phyloP scores from a whole-genome alignment of 2,113 vertebrate genomes.

The Atrichornis clamosus region DNA sequence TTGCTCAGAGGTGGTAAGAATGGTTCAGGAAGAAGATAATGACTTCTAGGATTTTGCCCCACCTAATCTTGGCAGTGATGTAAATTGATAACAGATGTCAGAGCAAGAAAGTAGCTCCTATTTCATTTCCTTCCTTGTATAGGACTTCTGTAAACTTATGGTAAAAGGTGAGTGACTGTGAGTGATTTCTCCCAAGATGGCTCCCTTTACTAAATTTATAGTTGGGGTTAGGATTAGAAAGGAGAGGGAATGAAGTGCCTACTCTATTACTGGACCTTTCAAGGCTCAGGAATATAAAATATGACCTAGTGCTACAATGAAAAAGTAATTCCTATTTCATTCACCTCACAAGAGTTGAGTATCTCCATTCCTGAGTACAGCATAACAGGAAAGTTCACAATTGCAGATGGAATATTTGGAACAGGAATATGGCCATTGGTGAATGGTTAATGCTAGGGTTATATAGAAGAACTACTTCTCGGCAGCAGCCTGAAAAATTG shows the following conservation, averaged over 20 bases:
- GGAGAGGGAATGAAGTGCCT: not conserved
- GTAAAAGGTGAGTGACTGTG: not conserved
- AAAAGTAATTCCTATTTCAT: not conserved
- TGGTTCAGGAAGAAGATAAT: not conserved
- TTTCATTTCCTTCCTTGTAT: not conserved
- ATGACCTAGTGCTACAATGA: not conserved
- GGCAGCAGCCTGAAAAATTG: not conserved
- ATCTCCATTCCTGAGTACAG: not conserved
- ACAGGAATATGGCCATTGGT: not conserved
- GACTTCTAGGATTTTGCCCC: not conserved
- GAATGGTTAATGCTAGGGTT: not conserved
- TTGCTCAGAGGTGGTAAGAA: not conserved
- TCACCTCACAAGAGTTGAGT: not conserved
- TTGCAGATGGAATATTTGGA: not conserved
- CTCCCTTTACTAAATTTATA: not conserved
- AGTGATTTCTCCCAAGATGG: not conserved
- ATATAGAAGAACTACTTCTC: not conserved
- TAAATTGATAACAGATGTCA: not conserved
- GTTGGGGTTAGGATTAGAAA: not conserved
- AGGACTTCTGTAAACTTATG: not conserved
- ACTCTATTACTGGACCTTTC: not conserved
- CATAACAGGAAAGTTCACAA: not conserved
- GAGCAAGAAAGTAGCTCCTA: not conserved
- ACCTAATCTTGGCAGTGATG: not conserved
- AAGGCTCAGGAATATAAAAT: not conserved